Percentiles rank a stretch among this genome's conserved stretches.
Evolutionary conservation across 2,797 vertebrate species (phyloP).

Genomic region (Trematomus bernacchii): DNA sequence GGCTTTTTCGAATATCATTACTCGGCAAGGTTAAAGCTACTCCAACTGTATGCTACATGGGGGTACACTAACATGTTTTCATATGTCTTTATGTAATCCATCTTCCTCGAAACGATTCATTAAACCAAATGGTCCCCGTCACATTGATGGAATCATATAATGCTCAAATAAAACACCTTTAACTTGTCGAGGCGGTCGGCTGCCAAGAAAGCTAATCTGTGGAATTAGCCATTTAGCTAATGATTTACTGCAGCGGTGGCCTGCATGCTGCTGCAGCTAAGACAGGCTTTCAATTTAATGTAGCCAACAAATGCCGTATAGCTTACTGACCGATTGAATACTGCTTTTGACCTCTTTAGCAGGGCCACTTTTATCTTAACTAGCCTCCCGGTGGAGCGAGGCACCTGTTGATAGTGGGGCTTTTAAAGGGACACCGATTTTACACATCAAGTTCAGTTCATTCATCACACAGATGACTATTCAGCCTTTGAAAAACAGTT

Average conservation of each 20-base stretch:
- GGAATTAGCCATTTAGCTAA: slow-evolving; percentile 66
- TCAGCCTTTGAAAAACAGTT: background rate
- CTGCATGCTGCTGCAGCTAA: slow-evolving; percentile 50
- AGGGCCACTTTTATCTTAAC: slow-evolving; percentile 50
- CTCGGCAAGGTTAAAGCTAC: slow-evolving; percentile 14
- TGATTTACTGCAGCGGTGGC: slow-evolving; percentile 62
- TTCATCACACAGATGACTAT: background rate
- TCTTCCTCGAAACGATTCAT: slow-evolving; percentile 56
- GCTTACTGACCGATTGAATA: slow-evolving; percentile 60
- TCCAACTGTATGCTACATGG: slow-evolving; percentile 31
- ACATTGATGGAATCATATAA: slow-evolving; percentile 69
- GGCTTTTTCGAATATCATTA: slow-evolving; percentile 26
- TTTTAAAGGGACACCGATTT: slow-evolving; percentile 24
- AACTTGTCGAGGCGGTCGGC: slow-evolving; percentile 54
- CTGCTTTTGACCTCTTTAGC: slow-evolving; percentile 57
- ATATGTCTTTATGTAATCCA: slow-evolving; percentile 44
- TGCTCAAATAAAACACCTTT: slow-evolving; percentile 74
- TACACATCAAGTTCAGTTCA: slow-evolving; percentile 9
- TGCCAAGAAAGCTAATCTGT: slow-evolving; percentile 63
- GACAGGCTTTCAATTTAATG: slow-evolving; percentile 68
- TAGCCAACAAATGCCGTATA: slow-evolving; percentile 49
- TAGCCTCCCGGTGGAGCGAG: slow-evolving; percentile 25
- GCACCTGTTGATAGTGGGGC: slow-evolving; percentile 43
- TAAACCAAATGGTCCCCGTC: slow-evolving; percentile 55
- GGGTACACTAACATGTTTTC: slow-evolving; percentile 41